A percentile compares a stretch with the other conserved stretches of the same genome.
phyloP scores from a whole-genome alignment of 2,797 vertebrate genomes.

The Gila robusta region DNA sequence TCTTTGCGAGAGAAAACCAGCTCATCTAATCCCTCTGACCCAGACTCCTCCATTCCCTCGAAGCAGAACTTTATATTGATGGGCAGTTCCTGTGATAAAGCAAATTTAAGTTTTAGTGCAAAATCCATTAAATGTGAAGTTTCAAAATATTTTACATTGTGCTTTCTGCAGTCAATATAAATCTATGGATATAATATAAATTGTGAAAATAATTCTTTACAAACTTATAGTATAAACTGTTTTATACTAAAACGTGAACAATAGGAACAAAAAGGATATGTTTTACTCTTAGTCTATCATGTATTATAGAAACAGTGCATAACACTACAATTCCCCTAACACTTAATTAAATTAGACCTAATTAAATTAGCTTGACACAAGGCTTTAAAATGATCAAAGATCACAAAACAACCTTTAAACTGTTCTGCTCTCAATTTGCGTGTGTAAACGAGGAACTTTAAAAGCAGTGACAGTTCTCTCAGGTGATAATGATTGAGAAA shows the following conservation, averaged over 20 bases:
- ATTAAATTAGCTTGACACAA: not conserved
- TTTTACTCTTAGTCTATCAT: not conserved
- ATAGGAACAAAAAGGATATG: not conserved
- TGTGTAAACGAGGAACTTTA: not conserved
- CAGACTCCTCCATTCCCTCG: slow-evolving; percentile 98
- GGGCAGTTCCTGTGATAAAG: slow-evolving; percentile 85
- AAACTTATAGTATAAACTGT: not conserved
- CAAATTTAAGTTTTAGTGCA: not conserved
- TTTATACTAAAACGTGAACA: not conserved
- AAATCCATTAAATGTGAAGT: not conserved
- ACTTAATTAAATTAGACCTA: not conserved
- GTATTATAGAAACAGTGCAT: not conserved
- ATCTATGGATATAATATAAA: not conserved
- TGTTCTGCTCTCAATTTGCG: not conserved
- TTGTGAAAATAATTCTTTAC: not conserved
- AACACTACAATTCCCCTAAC: not conserved
- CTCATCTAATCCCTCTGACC: slow-evolving; percentile 93
- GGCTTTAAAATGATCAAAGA: slow-evolving; percentile 16
- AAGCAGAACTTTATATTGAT: slow-evolving; percentile 97
- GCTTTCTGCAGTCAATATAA: not conserved
- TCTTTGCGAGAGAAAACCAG: slow-evolving; percentile 88
- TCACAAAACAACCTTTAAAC: slow-evolving; percentile 26
- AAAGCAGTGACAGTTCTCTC: not conserved
- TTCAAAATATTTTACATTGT: not conserved
- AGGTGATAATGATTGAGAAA: not conserved